A percentile compares a stretch with the other conserved stretches of the same genome.
Evolutionary conservation across 2,888 invertebrate species (phyloP).

Genomic region (Lysandra coridon): DNA sequence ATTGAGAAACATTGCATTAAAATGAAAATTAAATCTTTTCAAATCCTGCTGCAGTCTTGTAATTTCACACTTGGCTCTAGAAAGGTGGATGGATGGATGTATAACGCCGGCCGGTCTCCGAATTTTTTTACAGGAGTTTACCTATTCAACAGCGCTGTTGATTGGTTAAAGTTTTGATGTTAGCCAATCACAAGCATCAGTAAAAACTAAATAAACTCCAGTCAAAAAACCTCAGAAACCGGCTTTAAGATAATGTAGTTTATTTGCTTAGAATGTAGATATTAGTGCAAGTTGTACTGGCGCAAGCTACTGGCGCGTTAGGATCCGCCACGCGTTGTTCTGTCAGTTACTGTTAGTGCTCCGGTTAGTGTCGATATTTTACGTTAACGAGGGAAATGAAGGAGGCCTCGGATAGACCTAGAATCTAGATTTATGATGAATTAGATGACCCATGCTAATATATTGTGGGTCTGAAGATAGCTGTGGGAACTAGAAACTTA

Average conservation of each 20-base stretch:
- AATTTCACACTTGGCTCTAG: neutral
- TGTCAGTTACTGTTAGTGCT: slow-evolving; percentile 22
- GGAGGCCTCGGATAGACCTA: neutral
- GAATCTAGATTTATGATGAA: slow-evolving; percentile 3
- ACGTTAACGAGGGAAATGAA: neutral
- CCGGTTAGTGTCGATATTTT: slow-evolving; percentile 12
- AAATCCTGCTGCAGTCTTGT: neutral
- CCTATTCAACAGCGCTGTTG: no score
- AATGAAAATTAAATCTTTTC: no score
- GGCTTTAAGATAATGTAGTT: neutral
- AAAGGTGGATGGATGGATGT: neutral
- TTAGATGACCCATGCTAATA: neutral
- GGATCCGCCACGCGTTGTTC: neutral
- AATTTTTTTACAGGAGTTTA: neutral
- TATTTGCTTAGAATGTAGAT: neutral
- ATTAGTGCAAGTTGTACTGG: neutral
- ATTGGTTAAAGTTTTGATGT: no score
- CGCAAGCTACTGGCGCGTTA: neutral
- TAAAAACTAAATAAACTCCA: no score
- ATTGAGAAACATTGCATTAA: no score
- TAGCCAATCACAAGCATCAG: no score
- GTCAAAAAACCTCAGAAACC: no score
- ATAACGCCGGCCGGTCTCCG: no score
- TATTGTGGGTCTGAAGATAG: neutral
- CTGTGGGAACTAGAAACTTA: neutral